Base-by-base conservation (phyloP, 2,797 vertebrate species). In the Chloroceryle inda region DNA sequence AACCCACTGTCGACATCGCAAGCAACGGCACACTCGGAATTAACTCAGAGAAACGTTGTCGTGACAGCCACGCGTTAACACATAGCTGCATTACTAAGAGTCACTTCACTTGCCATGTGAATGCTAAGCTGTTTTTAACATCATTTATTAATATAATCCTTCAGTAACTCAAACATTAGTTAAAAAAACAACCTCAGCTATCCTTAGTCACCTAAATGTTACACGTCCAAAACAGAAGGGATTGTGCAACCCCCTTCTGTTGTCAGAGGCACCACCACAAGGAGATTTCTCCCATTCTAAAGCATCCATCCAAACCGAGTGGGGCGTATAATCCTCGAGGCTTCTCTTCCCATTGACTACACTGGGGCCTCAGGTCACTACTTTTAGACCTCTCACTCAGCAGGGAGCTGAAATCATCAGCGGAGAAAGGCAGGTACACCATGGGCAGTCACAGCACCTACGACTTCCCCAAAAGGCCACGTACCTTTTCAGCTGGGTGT, bases 401-500 rank as follows among this genome's bases (percentile, higher is more conserved):
- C 0, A 58, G 45, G 55, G 58, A 86, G 69, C 58, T 20, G 62
- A 59, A 72, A 61, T 2, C 13, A 55, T 50, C 15, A 18, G 55
- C 74, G 89, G 53, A 72, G 79, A 45, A 82, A 92, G 55, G 59
- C 82, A 55, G 55, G 19, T 47, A 71, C 64, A 33, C 29, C 9
- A 9, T 0, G 17, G 42, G 61, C 78, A 85, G 52, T 18, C 47
- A 58, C 75, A 87, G 53, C 40, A 55, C 18, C 40, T 40, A 15
- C 11, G 50, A 33, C 6, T 63, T 31, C 35, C 56, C n/a, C 29
- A 7, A 24, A 52, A 86, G n/a, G 66, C 38, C 50, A 75, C 35
- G 3, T 95, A 99, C 99, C 99, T 99, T 94, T 99, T 99, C 91
- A 99, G 98, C 88, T 99, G 99, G 4, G 98, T 97, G 61, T 99